Evolutionary conservation across 2,113 vertebrate genomes (phyloP), one percentile per base, ranked within the genome.

Genomic region (Pipra filicauda): DNA sequence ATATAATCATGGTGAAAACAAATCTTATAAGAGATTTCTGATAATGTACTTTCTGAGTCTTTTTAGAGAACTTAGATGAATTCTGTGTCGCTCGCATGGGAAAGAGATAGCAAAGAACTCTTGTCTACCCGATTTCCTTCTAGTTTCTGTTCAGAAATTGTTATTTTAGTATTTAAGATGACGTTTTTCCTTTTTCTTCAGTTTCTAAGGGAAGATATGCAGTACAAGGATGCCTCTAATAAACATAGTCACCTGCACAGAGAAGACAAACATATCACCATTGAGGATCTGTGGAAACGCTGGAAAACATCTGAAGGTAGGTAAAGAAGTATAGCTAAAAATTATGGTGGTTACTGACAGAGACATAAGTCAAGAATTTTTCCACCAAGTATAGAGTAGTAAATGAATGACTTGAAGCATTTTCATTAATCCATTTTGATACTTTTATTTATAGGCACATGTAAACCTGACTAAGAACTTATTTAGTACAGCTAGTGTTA

Each of bases 191-290:
- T 15, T 96, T 81, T 96, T 85, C 20, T 97, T 43, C 85, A 99
- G 99, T 99, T 99, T 96, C 99, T 99, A 39, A 99, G 99, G 95
- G 99, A 99, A 98, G 99, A 99, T 97, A 99, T 99, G 99, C 99
- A 99, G 93, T 99, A 99, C 97, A 99, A 98, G 98, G 98, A 98
- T 97, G 98, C 98, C 30, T 98, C 99, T 67, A 99, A 99, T 97
- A 99, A 99, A 87, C 99, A 99, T 90, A 99, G 98, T 96, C 99
- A 99, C 95, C 97, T 99, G 80, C 99, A 99, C 95, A 98, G 98
- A 75, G 99, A 99, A 97, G 99, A 99, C 97, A 99, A 99, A 85
- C 99, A 99, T 91, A 99, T 99, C 95, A 99, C 99, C 2, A 98
- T 99, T 97, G 99, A 99, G 97, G 99, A 99, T 97, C 97, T 99